A percentile compares a stretch with the other conserved stretches of the same genome.
Evolutionary conservation across 2,797 vertebrate species (phyloP).

Genomic region (Halcyon smyrnensis): DNA sequence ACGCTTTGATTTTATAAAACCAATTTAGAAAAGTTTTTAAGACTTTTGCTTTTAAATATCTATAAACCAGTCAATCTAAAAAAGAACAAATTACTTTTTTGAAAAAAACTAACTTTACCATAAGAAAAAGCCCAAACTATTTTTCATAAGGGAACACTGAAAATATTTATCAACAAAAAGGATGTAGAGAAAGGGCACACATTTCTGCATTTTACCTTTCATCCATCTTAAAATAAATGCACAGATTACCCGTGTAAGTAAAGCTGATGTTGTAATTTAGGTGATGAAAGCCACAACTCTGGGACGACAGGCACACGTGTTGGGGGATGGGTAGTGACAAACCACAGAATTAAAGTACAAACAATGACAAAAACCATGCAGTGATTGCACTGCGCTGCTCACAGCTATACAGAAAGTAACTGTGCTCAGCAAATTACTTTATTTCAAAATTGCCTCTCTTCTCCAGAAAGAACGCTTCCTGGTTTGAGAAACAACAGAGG

Average conservation of each 20-base stretch:
- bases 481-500: neutral
- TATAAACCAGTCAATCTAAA: conserved; percentile 47
- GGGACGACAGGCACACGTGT: neutral
- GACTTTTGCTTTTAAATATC: conserved; percentile 36
- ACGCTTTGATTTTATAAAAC: conserved; percentile 61
- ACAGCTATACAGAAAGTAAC: conserved; percentile 32
- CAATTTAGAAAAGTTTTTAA: conserved; percentile 39
- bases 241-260: neutral
- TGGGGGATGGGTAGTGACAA: neutral
- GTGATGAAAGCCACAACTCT: neutral
- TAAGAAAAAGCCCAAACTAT: neutral
- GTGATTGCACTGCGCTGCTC: neutral
- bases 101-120: neutral
- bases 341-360: neutral
- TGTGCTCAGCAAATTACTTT: neutral
- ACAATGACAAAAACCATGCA: neutral
- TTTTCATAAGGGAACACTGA: neutral
- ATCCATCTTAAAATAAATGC: neutral
- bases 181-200: neutral
- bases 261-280: neutral
- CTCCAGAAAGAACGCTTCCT: neutral
- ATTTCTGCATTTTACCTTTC: neutral
- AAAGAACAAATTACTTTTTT: neutral
- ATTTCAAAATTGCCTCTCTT: neutral
- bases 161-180: neutral